phyloP scores from a whole-genome alignment of 1,140 invertebrate genomes.

The Campoletis sonorensis region DNA sequence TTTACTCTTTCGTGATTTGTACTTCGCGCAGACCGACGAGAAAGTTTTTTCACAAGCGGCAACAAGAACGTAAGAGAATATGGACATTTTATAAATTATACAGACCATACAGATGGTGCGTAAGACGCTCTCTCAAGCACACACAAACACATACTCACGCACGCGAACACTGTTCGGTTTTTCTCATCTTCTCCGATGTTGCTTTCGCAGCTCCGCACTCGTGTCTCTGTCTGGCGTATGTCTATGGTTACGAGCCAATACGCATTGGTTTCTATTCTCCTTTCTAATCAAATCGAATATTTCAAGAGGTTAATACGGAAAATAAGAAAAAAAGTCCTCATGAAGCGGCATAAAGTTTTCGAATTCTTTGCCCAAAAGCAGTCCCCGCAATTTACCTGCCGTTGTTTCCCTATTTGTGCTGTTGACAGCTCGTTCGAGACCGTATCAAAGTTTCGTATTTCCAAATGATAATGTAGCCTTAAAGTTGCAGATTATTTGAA shows the following conservation, averaged over 20 bases:
- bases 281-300: constrained; percentile 34
- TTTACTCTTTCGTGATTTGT: neutral
- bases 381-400: neutral
- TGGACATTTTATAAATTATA: neutral
- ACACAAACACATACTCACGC: too few species aligned
- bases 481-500: too few species aligned
- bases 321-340: neutral
- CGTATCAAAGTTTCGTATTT: neutral
- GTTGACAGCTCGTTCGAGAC: neutral
- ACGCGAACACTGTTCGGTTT: too few species aligned
- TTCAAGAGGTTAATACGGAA: constrained; percentile 24
- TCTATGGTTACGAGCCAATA: neutral
- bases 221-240: neutral
- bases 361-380: constrained; percentile 56
- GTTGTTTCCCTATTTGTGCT: neutral
- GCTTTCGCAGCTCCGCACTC: neutral
- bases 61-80: constrained; percentile 28
- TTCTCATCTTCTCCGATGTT: neutral
- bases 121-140: neutral
- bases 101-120: neutral
- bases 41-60: constrained; percentile 6
- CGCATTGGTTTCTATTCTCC: neutral
- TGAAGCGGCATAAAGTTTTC: constrained; percentile 55
- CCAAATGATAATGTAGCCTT: too few species aligned
- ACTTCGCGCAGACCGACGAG: neutral